Evolutionary conservation across 1,140 invertebrate species (phyloP).

Genomic region (Brachionus asplanchnoidis): DNA sequence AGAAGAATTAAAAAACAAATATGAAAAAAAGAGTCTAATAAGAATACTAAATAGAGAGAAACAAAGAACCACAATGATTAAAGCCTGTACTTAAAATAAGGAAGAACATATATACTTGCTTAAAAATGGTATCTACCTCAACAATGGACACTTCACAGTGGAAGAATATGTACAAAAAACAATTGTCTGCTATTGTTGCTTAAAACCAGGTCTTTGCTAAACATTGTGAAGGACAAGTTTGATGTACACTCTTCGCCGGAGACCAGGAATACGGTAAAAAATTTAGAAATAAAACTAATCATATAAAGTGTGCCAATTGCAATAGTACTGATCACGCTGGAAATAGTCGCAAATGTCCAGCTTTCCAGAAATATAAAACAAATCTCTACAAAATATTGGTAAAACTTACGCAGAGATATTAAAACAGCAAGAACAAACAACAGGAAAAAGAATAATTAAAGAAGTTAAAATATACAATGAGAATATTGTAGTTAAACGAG

Average conservation of each 20-base stretch:
- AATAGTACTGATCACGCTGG: background rate
- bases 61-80: too few species aligned
- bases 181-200: background rate
- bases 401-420: background rate
- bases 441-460: background rate
- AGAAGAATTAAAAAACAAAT: too few species aligned
- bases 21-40: too few species aligned
- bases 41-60: too few species aligned
- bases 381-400: background rate
- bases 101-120: too few species aligned
- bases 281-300: background rate
- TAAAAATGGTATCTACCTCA: too few species aligned
- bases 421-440: background rate
- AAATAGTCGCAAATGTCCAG: background rate
- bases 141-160: background rate
- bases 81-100: too few species aligned
- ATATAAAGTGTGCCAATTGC: background rate
- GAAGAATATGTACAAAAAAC: conserved; percentile 4
- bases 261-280: background rate
- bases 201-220: background rate
- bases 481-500: background rate
- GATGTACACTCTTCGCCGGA: background rate
- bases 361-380: background rate
- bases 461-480: background rate
- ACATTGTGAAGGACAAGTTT: background rate